Evolutionary conservation across 2,888 invertebrate genomes (phyloP).

Genomic region (Agyllia agylla): DNA sequence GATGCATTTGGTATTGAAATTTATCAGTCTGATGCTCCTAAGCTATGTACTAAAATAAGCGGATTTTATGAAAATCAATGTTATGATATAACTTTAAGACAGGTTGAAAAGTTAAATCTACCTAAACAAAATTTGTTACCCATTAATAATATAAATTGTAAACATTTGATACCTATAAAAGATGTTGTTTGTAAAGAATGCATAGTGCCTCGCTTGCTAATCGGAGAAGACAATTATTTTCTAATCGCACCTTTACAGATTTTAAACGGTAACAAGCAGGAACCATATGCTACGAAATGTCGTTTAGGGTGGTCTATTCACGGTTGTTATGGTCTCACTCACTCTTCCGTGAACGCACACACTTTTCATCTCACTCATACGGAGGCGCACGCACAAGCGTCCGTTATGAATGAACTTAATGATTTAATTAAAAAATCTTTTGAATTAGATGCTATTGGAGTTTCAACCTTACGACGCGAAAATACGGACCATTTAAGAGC

Average conservation of each 20-base stretch:
- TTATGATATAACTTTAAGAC: conserved; percentile 40
- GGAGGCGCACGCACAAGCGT: conserved; percentile 14
- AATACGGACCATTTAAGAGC: conserved; percentile 69
- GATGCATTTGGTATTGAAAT: not conserved
- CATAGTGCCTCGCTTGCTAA: conserved; percentile 57
- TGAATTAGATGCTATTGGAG: conserved; percentile 71
- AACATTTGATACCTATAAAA: conserved; percentile 44
- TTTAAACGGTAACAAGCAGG: conserved; percentile 39
- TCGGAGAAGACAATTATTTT: conserved; percentile 72
- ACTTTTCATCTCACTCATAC: conserved; percentile 52
- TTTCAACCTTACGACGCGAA: conserved; percentile 63
- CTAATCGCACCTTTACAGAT: conserved; percentile 61
- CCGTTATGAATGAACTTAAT: conserved; percentile 43
- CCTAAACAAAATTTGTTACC: conserved; percentile 57
- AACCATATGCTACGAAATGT: conserved; percentile 64
- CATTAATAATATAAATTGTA: conserved; percentile 46
- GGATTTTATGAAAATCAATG: not conserved
- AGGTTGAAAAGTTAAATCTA: conserved; percentile 54
- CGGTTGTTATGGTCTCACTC: conserved; percentile 57
- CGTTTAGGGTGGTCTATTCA: conserved; percentile 66
- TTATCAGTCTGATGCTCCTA: not conserved
- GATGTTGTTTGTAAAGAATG: conserved; percentile 49
- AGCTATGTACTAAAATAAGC: not conserved
- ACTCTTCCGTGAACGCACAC: conserved; percentile 36
- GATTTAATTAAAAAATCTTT: conserved; percentile 61